Conservation (phyloP, 92 coral and sea anemone species). For the Porites divaricata region DNA sequence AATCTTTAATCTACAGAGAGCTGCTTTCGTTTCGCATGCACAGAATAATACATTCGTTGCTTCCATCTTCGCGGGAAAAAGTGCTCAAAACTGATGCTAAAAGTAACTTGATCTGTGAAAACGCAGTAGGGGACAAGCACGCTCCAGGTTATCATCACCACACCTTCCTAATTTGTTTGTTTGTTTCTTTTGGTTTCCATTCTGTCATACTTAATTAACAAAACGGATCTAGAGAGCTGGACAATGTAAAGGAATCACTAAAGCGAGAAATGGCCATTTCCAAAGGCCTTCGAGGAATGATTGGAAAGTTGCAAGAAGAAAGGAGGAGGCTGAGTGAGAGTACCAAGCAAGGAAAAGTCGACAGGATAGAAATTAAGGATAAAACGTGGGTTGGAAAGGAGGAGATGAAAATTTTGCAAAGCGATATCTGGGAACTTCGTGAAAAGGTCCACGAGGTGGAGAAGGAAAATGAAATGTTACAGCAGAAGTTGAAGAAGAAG, state of each 20-base stretch:
- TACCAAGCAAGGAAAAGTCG: background rate
- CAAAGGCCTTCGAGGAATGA: conserved; percentile 28
- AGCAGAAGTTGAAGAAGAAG: conserved; percentile 27
- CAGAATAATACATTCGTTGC: too few relatives aligned
- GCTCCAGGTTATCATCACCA: too few relatives aligned
- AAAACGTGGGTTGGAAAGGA: background rate
- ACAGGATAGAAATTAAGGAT: background rate
- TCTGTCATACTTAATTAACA: too few relatives aligned
- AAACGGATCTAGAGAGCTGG: background rate
- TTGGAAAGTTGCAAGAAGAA: conserved; percentile 38
- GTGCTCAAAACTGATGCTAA: too few relatives aligned
- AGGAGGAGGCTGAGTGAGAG: background rate
- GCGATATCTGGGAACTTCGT: conserved; percentile 11
- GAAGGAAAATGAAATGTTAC: conserved; percentile 21
- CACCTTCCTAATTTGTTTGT: too few relatives aligned
- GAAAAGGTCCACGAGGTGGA: conserved; percentile 32
- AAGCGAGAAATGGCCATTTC: conserved; percentile 32
- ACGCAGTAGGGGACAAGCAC: too few relatives aligned
- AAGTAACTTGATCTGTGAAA: too few relatives aligned
- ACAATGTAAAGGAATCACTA: conserved; percentile 7
- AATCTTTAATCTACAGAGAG: too few relatives aligned
- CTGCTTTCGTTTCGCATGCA: too few relatives aligned
- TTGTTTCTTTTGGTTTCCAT: too few relatives aligned
- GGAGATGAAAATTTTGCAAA: background rate
- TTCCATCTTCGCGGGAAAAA: too few relatives aligned